A percentile compares a stretch with the other conserved stretches of the same genome.
Conservation (phyloP, 2,888 invertebrate genomes). For the Candidula unifasciata region DNA sequence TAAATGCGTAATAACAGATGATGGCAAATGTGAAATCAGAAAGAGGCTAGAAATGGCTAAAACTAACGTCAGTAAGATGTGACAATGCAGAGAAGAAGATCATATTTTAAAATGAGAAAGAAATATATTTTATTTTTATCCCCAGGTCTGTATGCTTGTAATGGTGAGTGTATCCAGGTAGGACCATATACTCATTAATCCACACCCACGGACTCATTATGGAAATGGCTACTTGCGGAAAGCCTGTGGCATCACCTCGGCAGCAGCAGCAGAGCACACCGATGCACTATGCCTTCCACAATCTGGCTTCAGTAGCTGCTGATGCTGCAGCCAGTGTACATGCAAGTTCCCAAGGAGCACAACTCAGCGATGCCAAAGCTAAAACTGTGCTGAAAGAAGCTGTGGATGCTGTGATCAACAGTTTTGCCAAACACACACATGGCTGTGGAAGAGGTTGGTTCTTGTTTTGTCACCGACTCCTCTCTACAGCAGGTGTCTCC, state of each 20-base stretch:
- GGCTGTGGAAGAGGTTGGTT: slow-evolving; percentile 84
- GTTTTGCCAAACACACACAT: slow-evolving; percentile 86
- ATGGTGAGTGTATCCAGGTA: neutral
- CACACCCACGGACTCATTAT: neutral
- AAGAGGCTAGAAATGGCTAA: too few species aligned
- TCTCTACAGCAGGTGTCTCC: too few species aligned
- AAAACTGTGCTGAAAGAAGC: slow-evolving; percentile 82
- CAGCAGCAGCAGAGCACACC: slow-evolving; percentile 42
- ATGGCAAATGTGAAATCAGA: too few species aligned
- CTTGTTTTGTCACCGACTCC: neutral
- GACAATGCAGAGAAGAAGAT: too few species aligned
- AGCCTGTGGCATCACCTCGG: slow-evolving; percentile 5
- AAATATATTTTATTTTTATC: neutral
- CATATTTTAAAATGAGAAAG: too few species aligned
- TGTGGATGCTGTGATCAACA: slow-evolving; percentile 86
- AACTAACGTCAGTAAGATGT: too few species aligned
- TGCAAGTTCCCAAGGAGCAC: slow-evolving; percentile 56
- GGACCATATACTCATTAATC: neutral
- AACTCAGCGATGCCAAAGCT: slow-evolving; percentile 69
- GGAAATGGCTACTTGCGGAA: slow-evolving; percentile 38
- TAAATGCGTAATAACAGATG: too few species aligned
- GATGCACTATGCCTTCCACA: slow-evolving; percentile 50
- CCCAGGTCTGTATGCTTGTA: neutral
- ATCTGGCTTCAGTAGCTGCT: slow-evolving; percentile 53
- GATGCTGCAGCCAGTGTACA: slow-evolving; percentile 57